phyloP scores from a whole-genome alignment of 1,140 invertebrate species.

The Bombus pyrosoma region DNA sequence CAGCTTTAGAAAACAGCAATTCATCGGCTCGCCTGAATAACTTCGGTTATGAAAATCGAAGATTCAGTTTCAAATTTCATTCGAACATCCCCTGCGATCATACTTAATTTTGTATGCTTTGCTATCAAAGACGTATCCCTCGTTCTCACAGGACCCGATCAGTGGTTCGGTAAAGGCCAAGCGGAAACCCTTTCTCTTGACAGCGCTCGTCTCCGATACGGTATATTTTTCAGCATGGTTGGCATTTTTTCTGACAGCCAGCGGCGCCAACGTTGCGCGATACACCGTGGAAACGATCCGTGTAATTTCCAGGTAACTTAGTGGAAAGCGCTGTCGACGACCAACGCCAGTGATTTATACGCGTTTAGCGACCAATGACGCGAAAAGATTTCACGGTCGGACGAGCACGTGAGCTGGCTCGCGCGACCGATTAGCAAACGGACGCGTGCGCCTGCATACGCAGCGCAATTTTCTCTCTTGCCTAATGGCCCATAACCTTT shows the following conservation, averaged over 20 bases:
- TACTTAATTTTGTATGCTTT: too few relatives aligned
- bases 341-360: conserved; percentile 72
- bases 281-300: conserved; percentile 69
- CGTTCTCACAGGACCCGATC: not conserved
- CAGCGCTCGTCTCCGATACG: not conserved
- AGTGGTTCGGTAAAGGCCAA: not conserved
- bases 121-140: too few relatives aligned
- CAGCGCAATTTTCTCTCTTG: conserved; percentile 78
- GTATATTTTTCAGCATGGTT: not conserved
- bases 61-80: not conserved
- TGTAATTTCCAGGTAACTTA: conserved; percentile 69
- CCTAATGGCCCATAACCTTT: conserved; percentile 81
- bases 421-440: conserved; percentile 60
- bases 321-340: conserved; percentile 59
- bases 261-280: not conserved
- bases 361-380: conserved; percentile 75
- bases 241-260: conserved; percentile 16
- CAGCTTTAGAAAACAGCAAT: not conserved
- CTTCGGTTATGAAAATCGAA: not conserved
- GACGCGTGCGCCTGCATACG: conserved; percentile 70
- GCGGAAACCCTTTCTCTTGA: not conserved
- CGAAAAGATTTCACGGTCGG: conserved; percentile 77
- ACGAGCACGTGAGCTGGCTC: conserved; percentile 33
- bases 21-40: not conserved
- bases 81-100: too few relatives aligned